A percentile compares a stretch with the other conserved stretches of the same genome.
Evolutionary conservation across 2,113 vertebrate species (phyloP).

Genomic region (Gymnorhina tibicen): DNA sequence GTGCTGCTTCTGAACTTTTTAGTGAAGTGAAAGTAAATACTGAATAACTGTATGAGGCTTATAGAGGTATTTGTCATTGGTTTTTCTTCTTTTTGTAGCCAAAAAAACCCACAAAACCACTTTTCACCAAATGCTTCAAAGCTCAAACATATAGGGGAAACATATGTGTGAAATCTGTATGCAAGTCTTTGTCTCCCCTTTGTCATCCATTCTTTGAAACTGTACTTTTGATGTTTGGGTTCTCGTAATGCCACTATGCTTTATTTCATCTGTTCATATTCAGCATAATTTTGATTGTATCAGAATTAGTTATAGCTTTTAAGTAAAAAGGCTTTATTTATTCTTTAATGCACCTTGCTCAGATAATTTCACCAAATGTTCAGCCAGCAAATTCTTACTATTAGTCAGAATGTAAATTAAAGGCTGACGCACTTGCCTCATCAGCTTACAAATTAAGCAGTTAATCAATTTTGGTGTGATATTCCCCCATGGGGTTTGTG

Average conservation of each 20-base stretch:
- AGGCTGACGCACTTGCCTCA: constrained; percentile 32
- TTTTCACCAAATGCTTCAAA: not conserved
- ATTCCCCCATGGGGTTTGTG: not conserved
- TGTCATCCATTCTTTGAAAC: not conserved
- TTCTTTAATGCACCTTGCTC: constrained; percentile 33
- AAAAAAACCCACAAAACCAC: not conserved
- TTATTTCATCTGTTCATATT: not conserved
- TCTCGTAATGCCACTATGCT: not conserved
- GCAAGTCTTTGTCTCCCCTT: not conserved
- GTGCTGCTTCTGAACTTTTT: not conserved
- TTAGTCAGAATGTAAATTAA: constrained; percentile 50
- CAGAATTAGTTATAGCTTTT: constrained; percentile 18
- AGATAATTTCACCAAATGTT: constrained; percentile 34
- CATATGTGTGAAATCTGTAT: not conserved
- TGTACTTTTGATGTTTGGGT: not conserved
- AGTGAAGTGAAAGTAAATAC: not conserved
- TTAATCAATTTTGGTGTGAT: constrained; percentile 43
- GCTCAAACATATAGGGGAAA: not conserved
- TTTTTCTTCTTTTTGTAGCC: not conserved
- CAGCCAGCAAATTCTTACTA: constrained; percentile 32
- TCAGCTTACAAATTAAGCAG: constrained; percentile 29
- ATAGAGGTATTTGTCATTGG: not conserved
- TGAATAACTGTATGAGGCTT: not conserved
- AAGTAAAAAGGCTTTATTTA: constrained; percentile 34
- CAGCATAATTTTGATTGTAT: constrained; percentile 13